Percentiles rank a stretch among this genome's conserved stretches.
Conservation (phyloP, 2,113 vertebrate genomes). For the Danio rerio region DNA sequence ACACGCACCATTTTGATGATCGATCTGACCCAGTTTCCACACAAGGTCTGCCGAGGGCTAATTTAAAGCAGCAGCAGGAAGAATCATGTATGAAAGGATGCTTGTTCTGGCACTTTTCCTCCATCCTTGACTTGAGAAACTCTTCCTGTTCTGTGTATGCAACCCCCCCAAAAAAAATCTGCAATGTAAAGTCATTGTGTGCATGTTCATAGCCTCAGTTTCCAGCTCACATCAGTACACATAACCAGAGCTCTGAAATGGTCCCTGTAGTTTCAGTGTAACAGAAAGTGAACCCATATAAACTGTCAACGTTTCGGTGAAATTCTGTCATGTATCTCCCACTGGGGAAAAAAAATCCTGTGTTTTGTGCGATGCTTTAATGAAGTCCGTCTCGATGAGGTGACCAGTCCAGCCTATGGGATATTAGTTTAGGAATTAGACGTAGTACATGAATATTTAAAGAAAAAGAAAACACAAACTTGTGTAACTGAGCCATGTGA, state of each 20-base stretch:
- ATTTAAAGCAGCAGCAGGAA: conserved; percentile 42
- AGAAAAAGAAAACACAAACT: conserved; percentile 41
- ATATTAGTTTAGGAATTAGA: conserved; percentile 52
- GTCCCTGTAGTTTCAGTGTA: not conserved
- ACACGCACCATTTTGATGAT: not conserved
- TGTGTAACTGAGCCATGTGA: conserved; percentile 76
- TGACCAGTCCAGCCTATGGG: not conserved
- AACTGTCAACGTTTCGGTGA: conserved; percentile 10
- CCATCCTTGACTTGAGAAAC: conserved; percentile 72
- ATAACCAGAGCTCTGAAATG: not conserved
- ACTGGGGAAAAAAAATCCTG: not conserved
- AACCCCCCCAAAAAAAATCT: conserved; percentile 11
- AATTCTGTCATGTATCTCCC: not conserved
- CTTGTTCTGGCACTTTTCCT: conserved; percentile 20
- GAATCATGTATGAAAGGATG: conserved; percentile 74
- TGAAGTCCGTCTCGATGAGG: conserved; percentile 23
- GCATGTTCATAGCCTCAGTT: conserved; percentile 46
- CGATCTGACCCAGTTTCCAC: conserved; percentile 23
- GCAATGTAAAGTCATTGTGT: conserved; percentile 37
- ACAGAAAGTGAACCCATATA: not conserved
- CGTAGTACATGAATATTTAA: conserved; percentile 64
- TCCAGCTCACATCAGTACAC: not conserved
- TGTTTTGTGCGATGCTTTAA: conserved; percentile 24
- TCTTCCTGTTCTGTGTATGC: conserved; percentile 50
- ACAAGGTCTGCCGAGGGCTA: conserved; percentile 21